These are phyloP conservation scores for Orthonyx spaldingii DNA, from an alignment of 2,113 vertebrate species.

Conservation along the genomic window DNA sequence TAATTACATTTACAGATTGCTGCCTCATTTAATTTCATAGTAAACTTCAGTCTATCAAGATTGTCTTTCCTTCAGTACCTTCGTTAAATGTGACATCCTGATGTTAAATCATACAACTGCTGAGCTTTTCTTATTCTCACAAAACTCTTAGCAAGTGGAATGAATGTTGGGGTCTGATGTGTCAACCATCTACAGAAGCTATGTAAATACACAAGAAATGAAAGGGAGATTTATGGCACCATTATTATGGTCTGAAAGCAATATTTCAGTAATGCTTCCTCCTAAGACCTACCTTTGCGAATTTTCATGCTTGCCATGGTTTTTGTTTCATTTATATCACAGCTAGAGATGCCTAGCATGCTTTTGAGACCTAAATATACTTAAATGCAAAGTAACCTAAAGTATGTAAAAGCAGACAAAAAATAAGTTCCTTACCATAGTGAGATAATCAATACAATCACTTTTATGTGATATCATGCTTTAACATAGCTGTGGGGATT, in stretches of 20 bases:
- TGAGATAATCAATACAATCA: not conserved
- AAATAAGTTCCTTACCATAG: not conserved
- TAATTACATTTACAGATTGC: not conserved
- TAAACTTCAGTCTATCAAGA: not conserved
- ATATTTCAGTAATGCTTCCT: slow-evolving; percentile 1
- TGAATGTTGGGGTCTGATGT: not conserved
- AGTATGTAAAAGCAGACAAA: not conserved
- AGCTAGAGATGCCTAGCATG: slow-evolving; percentile 1
- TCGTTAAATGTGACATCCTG: not conserved
- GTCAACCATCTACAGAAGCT: slow-evolving; percentile 15
- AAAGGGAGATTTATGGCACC: slow-evolving; percentile 7
- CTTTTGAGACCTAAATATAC: not conserved
- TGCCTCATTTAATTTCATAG: slow-evolving; percentile 21
- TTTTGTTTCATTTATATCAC: slow-evolving; percentile 35
- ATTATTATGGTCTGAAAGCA: not conserved
- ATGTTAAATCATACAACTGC: not conserved
- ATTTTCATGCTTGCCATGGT: slow-evolving; percentile 10
- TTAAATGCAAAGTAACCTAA: not conserved
- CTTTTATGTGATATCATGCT: not conserved
- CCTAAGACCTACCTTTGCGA: slow-evolving; percentile 27
- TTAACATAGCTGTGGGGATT: not conserved
- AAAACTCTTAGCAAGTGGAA: not conserved
- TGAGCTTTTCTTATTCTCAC: not conserved
- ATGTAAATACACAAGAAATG: not conserved
- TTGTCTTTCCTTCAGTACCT: not conserved